Conservation (phyloP, 1,140 invertebrate species). For the Zaprionus ghesquierei region DNA sequence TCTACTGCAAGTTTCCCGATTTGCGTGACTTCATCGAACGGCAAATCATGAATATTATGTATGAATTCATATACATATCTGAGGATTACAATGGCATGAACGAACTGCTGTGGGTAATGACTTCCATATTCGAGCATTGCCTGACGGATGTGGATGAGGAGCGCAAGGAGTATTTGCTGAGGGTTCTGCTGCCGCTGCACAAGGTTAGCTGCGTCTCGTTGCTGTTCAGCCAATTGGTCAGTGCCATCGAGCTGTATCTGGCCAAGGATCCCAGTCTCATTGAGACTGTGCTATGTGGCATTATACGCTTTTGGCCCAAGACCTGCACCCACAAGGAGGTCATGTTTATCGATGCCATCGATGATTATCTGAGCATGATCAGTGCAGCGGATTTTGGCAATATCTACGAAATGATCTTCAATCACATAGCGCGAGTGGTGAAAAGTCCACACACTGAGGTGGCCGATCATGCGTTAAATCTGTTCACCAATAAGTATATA, state of each 20-base stretch:
- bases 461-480: constrained; percentile 96
- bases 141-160: constrained; percentile 96
- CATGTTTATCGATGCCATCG: constrained; percentile 98
- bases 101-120: constrained; percentile 98
- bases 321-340: constrained; percentile 99
- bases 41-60: constrained; percentile 99
- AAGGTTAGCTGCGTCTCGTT: constrained; percentile 96
- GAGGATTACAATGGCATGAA: constrained; percentile 99
- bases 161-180: constrained; percentile 98
- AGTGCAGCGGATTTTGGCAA: constrained; percentile 98
- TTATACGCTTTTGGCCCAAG: constrained; percentile 99
- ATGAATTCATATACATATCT: constrained; percentile 99
- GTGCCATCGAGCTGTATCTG: constrained; percentile 99
- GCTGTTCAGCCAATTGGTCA: constrained; percentile 97
- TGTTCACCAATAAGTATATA: constrained; percentile 98
- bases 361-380: constrained; percentile 98
- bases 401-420: constrained; percentile 97
- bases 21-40: constrained; percentile 98
- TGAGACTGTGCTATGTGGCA: constrained; percentile 95
- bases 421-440: constrained; percentile 97
- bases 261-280: constrained; percentile 98
- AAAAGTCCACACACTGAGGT: constrained; percentile 97
- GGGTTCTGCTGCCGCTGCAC: constrained; percentile 98
- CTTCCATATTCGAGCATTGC: constrained; percentile 98
- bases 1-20: constrained; percentile 99